A percentile compares a stretch with the other conserved stretches of the same genome.
Evolutionary conservation across 2,113 vertebrate species (phyloP).

Genomic region (Athene noctua): DNA sequence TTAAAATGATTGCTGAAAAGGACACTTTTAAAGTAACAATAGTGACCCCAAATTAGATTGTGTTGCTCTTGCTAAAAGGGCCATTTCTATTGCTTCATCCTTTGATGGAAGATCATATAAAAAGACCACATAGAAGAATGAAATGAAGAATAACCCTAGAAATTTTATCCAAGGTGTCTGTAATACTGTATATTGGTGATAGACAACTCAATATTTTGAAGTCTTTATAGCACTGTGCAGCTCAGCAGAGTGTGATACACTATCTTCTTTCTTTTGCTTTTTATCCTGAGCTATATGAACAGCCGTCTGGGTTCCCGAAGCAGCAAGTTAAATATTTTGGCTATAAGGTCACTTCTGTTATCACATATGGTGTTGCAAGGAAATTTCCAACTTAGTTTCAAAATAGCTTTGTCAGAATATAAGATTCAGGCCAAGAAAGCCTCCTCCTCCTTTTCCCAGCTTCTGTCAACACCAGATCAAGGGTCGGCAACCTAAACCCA

Average conservation of each 20-base stretch:
- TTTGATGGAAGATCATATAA: background rate
- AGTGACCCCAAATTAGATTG: background rate
- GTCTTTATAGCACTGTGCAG: background rate
- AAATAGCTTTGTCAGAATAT: conserved; percentile 2
- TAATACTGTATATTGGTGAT: background rate
- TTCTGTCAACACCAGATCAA: conserved; percentile 37
- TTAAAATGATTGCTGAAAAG: background rate
- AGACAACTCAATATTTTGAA: background rate
- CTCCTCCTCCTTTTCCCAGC: background rate
- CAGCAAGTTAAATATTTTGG: conserved; percentile 20
- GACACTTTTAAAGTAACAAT: background rate
- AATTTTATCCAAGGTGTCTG: background rate
- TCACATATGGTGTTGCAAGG: background rate
- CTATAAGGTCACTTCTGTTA: conserved; percentile 44
- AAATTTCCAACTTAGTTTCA: conserved; percentile 45
- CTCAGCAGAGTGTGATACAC: background rate
- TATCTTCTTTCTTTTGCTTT: background rate
- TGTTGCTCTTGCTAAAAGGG: background rate
- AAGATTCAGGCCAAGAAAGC: conserved; percentile 7
- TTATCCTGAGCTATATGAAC: background rate
- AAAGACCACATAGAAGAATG: background rate
- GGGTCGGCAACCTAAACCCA: background rate
- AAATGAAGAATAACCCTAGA: background rate
- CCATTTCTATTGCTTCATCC: background rate
- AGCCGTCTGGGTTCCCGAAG: background rate